phyloP scores from a whole-genome alignment of 2,888 invertebrate genomes.

The Pterobdella sp. region DNA sequence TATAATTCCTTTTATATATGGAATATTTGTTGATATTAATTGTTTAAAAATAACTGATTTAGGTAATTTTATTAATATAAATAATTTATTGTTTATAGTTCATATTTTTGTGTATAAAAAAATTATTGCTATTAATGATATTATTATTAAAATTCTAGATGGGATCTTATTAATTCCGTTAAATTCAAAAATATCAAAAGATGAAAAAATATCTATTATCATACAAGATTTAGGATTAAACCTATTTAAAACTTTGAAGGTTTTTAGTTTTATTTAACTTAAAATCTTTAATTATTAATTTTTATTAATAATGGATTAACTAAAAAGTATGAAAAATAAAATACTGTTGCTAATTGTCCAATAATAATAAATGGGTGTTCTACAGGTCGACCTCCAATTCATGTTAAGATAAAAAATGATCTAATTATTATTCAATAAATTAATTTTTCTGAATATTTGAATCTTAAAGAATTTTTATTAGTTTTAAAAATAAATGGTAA shows the following conservation, averaged over 20 bases:
- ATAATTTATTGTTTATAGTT: slow-evolving; percentile 40
- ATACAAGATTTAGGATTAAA: slow-evolving; percentile 55
- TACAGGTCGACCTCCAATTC: slow-evolving; percentile 65
- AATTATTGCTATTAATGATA: slow-evolving; percentile 35
- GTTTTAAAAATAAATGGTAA: slow-evolving; percentile 56
- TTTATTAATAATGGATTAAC: slow-evolving; percentile 5
- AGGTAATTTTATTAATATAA: slow-evolving; percentile 56
- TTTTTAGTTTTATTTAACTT: slow-evolving; percentile 37
- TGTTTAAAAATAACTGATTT: slow-evolving; percentile 55
- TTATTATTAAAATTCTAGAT: slow-evolving; percentile 26
- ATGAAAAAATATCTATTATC: slow-evolving; percentile 64
- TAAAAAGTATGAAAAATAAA: slow-evolving; percentile 36
- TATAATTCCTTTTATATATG: slow-evolving; percentile 53
- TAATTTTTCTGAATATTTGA: slow-evolving; percentile 54
- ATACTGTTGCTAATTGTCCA: slow-evolving; percentile 36
- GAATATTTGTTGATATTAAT: slow-evolving; percentile 52
- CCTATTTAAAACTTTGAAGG: slow-evolving; percentile 48
- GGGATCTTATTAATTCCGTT: slow-evolving; percentile 12
- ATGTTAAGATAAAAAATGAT: slow-evolving; percentile 61
- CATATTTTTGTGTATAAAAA: slow-evolving; percentile 54
- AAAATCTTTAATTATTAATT: slow-evolving; percentile 30
- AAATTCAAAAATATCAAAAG: slow-evolving; percentile 58
- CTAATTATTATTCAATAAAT: slow-evolving; percentile 56
- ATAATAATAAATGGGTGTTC: slow-evolving; percentile 58
- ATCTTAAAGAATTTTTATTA: slow-evolving; percentile 54